Evolutionary conservation across 2,888 invertebrate genomes (phyloP).

Genomic region (Colletes collaris): DNA sequence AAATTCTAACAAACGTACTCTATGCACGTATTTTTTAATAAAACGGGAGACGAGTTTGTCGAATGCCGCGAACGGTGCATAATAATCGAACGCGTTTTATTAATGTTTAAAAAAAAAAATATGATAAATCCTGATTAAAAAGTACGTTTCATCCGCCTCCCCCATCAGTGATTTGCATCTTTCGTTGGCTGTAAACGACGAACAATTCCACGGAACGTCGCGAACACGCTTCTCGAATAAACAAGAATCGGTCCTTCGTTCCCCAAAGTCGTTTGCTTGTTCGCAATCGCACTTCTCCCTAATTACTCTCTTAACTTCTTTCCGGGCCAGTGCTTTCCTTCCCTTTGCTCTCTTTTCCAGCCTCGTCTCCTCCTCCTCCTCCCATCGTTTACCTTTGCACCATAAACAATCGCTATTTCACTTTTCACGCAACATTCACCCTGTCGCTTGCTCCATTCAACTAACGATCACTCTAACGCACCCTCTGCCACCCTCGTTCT

Average conservation of each 20-base stretch:
- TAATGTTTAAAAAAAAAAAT: no score
- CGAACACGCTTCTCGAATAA: constrained; percentile 33
- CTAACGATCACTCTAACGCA: not conserved
- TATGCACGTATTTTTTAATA: no score
- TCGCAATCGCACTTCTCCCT: constrained; percentile 50
- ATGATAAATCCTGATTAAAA: no score
- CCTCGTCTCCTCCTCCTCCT: constrained; percentile 16
- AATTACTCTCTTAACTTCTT: constrained; percentile 60
- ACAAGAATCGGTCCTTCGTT: constrained; percentile 50
- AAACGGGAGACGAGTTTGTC: no score
- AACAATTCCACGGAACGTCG: constrained; percentile 35
- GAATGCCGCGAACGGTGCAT: no score
- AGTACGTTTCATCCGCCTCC: no score
- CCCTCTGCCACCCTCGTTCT: not conserved
- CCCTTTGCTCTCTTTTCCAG: constrained; percentile 33
- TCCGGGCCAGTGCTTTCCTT: constrained; percentile 43
- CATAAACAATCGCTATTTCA: constrained; percentile 39
- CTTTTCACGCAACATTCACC: constrained; percentile 6
- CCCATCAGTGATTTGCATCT: constrained; percentile 6
- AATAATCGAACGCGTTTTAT: no score
- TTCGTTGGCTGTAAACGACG: constrained; percentile 8
- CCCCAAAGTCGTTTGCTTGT: constrained; percentile 39
- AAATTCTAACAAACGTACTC: no score
- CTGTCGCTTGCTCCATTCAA: constrained; percentile 12
- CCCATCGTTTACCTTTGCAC: constrained; percentile 21